phyloP scores from a whole-genome alignment of 2,797 vertebrate genomes.

The Sibirionetta formosa region DNA sequence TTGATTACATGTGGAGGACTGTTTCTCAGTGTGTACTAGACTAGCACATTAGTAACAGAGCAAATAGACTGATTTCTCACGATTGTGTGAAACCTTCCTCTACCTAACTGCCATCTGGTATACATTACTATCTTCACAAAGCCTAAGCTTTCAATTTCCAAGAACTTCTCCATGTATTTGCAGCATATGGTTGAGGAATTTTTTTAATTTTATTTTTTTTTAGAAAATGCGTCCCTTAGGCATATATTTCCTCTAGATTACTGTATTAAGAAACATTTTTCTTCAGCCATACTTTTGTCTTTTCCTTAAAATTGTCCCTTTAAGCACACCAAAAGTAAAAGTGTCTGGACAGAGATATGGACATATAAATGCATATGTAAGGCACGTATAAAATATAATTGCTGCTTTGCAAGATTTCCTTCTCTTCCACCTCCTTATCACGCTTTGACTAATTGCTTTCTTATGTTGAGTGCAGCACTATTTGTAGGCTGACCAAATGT shows the following conservation, averaged over 20 bases:
- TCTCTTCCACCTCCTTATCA: constrained; percentile 25
- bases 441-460: constrained; percentile 59
- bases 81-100: constrained; percentile 62
- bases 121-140: constrained; percentile 75
- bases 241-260: constrained; percentile 78
- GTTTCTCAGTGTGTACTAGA: constrained; percentile 45
- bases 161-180: constrained; percentile 73
- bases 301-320: constrained; percentile 76
- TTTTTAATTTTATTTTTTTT: neutral
- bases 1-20: constrained; percentile 52
- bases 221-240: constrained; percentile 71
- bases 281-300: constrained; percentile 56
- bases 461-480: constrained; percentile 15
- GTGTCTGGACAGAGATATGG: constrained; percentile 7
- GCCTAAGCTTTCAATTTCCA: constrained; percentile 74
- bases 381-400: constrained; percentile 61
- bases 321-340: constrained; percentile 71
- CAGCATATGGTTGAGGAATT: constrained; percentile 75
- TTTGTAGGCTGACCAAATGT: constrained; percentile 43
- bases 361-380: constrained; percentile 64
- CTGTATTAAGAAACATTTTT: constrained; percentile 76
- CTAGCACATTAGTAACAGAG: constrained; percentile 56
- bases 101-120: constrained; percentile 81
- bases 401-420: constrained; percentile 44
- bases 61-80: constrained; percentile 56